Evolutionary conservation across 2,113 vertebrate species (phyloP).

Genomic region (Lophura nycthemera): DNA sequence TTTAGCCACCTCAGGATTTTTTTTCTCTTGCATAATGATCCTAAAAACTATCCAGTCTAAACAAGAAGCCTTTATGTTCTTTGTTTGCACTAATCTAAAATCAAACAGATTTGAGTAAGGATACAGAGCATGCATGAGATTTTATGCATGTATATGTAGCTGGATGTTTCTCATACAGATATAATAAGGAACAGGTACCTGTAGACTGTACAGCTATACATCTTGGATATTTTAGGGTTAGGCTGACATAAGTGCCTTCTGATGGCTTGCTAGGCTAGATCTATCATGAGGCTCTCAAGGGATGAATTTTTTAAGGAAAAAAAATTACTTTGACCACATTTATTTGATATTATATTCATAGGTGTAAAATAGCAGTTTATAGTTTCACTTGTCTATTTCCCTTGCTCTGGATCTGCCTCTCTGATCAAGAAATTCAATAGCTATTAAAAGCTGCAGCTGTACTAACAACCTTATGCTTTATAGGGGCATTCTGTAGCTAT

Average conservation of each 20-base stretch:
- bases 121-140: background rate
- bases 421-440: conserved; percentile 64
- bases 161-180: conserved; percentile 24
- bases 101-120: background rate
- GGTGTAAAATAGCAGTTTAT: conserved; percentile 72
- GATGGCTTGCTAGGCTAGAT: conserved; percentile 50
- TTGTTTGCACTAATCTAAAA: conserved; percentile 1
- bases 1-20: background rate
- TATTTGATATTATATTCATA: conserved; percentile 69
- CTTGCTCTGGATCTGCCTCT: conserved; percentile 54
- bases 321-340: conserved; percentile 18
- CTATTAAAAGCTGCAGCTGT: conserved; percentile 74
- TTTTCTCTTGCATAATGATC: background rate
- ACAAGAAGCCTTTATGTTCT: background rate
- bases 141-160: background rate
- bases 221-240: conserved; percentile 12
- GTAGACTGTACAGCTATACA: background rate
- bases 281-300: background rate
- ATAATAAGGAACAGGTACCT: background rate
- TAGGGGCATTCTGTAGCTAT: conserved; percentile 64
- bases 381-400: conserved; percentile 68
- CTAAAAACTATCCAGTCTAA: background rate
- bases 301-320: conserved; percentile 59
- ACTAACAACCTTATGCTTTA: conserved; percentile 61
- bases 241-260: conserved; percentile 65